A percentile compares a stretch with the other conserved stretches of the same genome.
Conservation (phyloP, 2,113 vertebrate species). For the Osmerus mordax region DNA sequence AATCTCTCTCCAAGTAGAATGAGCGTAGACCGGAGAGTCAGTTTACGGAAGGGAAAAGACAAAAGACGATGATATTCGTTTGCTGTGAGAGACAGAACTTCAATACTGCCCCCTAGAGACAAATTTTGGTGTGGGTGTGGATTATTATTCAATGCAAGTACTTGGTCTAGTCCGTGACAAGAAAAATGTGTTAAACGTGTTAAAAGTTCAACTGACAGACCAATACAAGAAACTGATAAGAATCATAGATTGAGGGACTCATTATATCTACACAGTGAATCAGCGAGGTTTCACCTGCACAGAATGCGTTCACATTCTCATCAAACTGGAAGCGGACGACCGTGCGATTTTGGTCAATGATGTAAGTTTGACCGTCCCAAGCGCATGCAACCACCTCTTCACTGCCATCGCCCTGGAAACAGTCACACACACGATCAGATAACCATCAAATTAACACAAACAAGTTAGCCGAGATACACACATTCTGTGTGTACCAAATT, state of each 20-base stretch:
- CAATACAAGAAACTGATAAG: background rate
- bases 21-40: constrained; percentile 15
- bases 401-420: constrained; percentile 83
- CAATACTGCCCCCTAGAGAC: constrained; percentile 56
- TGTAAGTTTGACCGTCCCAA: constrained; percentile 97
- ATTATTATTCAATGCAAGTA: background rate
- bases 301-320: constrained; percentile 96
- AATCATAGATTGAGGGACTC: background rate
- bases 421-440: background rate
- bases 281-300: constrained; percentile 79
- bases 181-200: background rate
- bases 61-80: background rate
- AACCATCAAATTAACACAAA: background rate
- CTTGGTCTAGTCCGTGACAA: background rate
- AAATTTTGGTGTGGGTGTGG: background rate
- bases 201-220: too few relatives aligned
- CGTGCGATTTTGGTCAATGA: constrained; percentile 89
- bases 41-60: constrained; percentile 1
- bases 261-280: background rate
- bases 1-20: constrained; percentile 4
- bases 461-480: background rate
- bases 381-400: constrained; percentile 98
- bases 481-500: background rate
- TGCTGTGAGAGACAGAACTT: constrained; percentile 1
- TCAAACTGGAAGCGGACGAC: constrained; percentile 97